Evolutionary conservation across 1,140 invertebrate genomes (phyloP), one percentile per base, ranked within the genome.

Genomic region (Neodiprion virginianus): DNA sequence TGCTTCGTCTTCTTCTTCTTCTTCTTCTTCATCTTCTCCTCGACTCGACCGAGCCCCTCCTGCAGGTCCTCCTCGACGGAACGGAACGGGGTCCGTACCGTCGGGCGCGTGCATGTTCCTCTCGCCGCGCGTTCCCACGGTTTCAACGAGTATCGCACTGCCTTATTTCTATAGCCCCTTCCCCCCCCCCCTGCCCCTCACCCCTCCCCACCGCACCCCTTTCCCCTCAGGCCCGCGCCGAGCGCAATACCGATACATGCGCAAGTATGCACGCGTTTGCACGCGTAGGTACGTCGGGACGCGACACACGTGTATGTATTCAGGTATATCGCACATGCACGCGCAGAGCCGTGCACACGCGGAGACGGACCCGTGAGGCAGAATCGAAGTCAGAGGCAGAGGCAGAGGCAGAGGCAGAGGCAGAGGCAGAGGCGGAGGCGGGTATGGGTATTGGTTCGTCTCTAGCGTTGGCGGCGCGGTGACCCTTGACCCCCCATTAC

Each of bases 401-500:
- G 28, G 28, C 28, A 28, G 28, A 28, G 28, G 28, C 28, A 40
- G 28, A 40, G 28, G 28, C 28, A 28, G 28, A 28, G 28, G 28
- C 28, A 40, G 28, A 40, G 28, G 28, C 28, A 40, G 28, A 40
- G 28, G 28, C 28, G 28, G 28, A 40, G 28, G 28, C 28, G 28
- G 28, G 28, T 40, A 40, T 40, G 28, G 28, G 53, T 17, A 61
- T 61, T 61, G 49, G 61, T 49, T 71, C 67, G 50, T 69, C 69
- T 68, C 28, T 48, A 83, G 85, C 85, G 85, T 86, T 86, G 84
- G 85, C 84, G 85, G 85, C 84, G 83, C 82, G 85, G 76, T 85
- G 84, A 88, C 87, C 87, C 82, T 78, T 87, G 85, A 88, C 87
- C 87, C 82, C 81, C 86, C 86, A 88, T 88, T 88, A 88, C 86